Conservation (phyloP, 1,140 invertebrate genomes). For the Conopomorpha cramerella region DNA sequence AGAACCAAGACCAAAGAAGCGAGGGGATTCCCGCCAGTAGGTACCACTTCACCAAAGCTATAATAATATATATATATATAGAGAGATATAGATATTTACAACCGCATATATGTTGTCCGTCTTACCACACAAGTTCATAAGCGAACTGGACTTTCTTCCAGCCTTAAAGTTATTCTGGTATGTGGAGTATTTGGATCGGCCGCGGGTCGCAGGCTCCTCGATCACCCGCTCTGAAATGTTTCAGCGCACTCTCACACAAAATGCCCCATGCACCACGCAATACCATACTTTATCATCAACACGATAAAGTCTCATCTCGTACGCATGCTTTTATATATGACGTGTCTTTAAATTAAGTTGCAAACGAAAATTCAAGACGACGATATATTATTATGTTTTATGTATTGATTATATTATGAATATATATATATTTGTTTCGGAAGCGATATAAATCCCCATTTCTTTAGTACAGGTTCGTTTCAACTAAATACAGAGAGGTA, state of each 20-base stretch:
- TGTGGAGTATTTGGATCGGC: conserved; percentile 80
- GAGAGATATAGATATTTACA: too few relatives aligned
- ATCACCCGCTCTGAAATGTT: conserved; percentile 61
- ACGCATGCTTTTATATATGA: too few relatives aligned
- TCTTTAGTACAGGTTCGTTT: too few relatives aligned
- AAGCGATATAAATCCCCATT: too few relatives aligned
- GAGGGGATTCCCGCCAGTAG: conserved; percentile 17
- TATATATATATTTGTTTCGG: too few relatives aligned
- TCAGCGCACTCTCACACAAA: conserved; percentile 9
- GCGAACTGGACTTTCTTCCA: conserved; percentile 87
- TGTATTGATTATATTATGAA: too few relatives aligned
- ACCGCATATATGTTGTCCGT: conserved; percentile 29
- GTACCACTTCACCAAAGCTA: conserved; percentile 32
- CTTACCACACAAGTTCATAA: conserved; percentile 94
- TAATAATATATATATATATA: conserved; percentile 16
- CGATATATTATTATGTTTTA: too few relatives aligned
- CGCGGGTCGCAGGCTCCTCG: conserved; percentile 73
- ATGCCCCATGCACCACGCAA: conserved; percentile 23
- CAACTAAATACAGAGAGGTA: too few relatives aligned
- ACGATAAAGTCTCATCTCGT: too few relatives aligned
- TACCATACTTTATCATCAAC: too few relatives aligned
- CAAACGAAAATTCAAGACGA: too few relatives aligned
- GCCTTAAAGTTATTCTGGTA: conserved; percentile 79
- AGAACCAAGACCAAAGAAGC: conserved; percentile 40
- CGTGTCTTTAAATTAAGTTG: too few relatives aligned